These are phyloP conservation scores for Drosophila parvula DNA, from an alignment of 1,140 invertebrate genomes.

Conservation along the genomic window DNA sequence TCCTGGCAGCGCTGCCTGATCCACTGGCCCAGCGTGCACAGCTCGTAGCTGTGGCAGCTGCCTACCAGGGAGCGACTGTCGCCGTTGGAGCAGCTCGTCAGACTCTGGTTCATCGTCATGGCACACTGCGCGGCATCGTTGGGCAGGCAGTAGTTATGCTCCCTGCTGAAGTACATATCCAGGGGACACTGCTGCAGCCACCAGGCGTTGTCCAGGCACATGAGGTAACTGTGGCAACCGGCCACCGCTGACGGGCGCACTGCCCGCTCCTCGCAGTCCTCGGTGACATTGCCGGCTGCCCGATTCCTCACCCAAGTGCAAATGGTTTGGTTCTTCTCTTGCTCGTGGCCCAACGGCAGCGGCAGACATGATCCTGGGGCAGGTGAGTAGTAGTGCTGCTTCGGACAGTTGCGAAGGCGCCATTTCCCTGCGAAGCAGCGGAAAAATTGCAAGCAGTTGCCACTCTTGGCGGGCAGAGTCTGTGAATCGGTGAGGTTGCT, in stretches of 20 bases:
- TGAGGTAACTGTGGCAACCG: conserved; percentile 66
- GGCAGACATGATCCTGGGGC: conserved; percentile 48
- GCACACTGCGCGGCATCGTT: conserved; percentile 55
- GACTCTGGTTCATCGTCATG: neutral
- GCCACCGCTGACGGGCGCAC: conserved; percentile 43
- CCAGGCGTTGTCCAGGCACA: conserved; percentile 78
- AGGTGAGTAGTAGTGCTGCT: conserved; percentile 56
- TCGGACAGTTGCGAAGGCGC: conserved; percentile 67
- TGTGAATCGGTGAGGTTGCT: conserved; percentile 35
- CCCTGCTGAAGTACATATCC: conserved; percentile 72
- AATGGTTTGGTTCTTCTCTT: conserved; percentile 15
- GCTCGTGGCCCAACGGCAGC: conserved; percentile 18
- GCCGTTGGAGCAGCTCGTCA: conserved; percentile 20
- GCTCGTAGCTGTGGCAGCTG: conserved; percentile 68
- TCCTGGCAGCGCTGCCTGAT: conserved; percentile 24
- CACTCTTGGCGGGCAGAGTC: conserved; percentile 25
- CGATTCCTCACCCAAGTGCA: conserved; percentile 7
- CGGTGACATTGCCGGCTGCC: neutral
- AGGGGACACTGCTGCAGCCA: conserved; percentile 74
- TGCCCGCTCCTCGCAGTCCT: conserved; percentile 49
- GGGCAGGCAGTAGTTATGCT: conserved; percentile 72
- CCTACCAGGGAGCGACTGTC: conserved; percentile 39
- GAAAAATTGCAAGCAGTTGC: conserved; percentile 67
- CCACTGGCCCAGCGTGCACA: conserved; percentile 54
- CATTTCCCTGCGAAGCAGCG: conserved; percentile 69